These are phyloP conservation scores for Vulpes vulpes DNA, from an alignment of 2,113 vertebrate species.

Conservation along the genomic window DNA sequence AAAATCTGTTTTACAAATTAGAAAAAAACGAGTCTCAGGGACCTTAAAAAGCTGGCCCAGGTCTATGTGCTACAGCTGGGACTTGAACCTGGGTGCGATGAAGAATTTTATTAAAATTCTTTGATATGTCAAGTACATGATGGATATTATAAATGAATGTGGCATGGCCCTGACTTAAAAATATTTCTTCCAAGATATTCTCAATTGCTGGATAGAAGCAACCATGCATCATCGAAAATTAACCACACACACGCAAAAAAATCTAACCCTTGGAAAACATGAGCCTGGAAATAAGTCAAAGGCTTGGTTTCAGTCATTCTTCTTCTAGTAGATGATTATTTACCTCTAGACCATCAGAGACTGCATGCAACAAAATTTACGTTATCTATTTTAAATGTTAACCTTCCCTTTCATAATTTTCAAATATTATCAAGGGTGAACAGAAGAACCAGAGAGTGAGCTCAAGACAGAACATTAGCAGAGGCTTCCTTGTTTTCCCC, in stretches of 20 bases:
- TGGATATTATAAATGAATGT: neutral
- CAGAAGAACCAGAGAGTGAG: neutral
- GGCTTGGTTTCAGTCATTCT: neutral
- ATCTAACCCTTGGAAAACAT: neutral
- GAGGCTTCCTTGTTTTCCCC: neutral
- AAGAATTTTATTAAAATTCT: neutral
- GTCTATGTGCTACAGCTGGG: neutral
- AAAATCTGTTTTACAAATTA: neutral
- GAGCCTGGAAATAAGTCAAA: neutral
- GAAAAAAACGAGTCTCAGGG: neutral
- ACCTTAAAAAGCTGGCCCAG: neutral
- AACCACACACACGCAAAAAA: neutral
- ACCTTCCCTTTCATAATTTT: neutral
- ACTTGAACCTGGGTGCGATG: neutral
- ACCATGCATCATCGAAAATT: neutral
- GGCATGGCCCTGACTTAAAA: neutral
- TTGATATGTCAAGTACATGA: neutral
- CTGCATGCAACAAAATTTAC: neutral
- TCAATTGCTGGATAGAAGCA: neutral
- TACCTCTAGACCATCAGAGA: neutral
- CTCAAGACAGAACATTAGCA: neutral
- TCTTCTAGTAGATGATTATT: neutral
- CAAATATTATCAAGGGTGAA: neutral
- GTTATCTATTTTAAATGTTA: neutral
- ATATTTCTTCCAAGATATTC: neutral